Conservation (phyloP, 2,888 invertebrate species). For the Acleris holmiana region DNA sequence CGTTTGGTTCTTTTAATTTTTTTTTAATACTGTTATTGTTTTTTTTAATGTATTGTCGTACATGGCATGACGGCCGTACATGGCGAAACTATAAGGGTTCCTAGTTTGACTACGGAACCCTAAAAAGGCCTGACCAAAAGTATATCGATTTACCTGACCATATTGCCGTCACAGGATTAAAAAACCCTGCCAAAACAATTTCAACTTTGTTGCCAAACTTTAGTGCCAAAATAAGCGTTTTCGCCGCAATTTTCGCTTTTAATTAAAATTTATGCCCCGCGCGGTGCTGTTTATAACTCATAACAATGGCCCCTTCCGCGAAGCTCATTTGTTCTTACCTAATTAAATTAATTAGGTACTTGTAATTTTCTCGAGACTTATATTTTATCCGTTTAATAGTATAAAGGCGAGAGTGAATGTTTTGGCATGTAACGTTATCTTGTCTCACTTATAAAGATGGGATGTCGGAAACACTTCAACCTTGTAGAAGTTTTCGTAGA, state of each 20-base stretch:
- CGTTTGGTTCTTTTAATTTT: too few species aligned
- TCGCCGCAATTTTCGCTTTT: conserved; percentile 15
- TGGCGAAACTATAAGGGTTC: too few species aligned
- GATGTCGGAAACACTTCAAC: too few species aligned
- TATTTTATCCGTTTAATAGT: neutral
- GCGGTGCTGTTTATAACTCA: conserved; percentile 15
- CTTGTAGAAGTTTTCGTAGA: too few species aligned
- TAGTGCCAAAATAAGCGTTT: conserved; percentile 15
- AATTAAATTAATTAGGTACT: conserved; percentile 25
- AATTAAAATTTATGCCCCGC: conserved; percentile 26
- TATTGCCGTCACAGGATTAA: neutral
- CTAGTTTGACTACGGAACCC: too few species aligned
- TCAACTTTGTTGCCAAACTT: neutral
- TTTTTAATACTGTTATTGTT: too few species aligned
- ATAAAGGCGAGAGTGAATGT: neutral
- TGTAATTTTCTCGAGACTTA: conserved; percentile 3
- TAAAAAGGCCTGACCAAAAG: too few species aligned
- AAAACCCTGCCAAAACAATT: neutral
- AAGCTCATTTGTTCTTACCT: conserved; percentile 3
- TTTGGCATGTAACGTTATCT: too few species aligned
- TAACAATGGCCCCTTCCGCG: conserved; percentile 16
- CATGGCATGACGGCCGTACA: too few species aligned
- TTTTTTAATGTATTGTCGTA: too few species aligned
- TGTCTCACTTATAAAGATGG: too few species aligned
- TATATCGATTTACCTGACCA: too few species aligned